Conservation (phyloP, 2,113 vertebrate species). For the Suncus etruscus region DNA sequence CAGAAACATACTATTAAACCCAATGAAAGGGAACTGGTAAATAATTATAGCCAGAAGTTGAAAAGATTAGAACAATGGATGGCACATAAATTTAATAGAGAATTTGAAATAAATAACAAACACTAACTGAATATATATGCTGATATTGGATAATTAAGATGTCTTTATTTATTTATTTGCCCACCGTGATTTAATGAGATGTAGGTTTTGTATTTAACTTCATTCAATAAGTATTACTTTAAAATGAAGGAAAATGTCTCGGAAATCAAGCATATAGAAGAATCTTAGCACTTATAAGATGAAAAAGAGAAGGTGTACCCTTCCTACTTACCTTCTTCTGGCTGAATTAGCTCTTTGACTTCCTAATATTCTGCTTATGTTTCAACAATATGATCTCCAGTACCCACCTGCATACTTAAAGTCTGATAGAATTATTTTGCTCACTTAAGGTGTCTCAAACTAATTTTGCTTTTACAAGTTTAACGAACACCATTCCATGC, state of each 20-base stretch:
- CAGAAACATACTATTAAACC: background rate
- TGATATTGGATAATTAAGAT: background rate
- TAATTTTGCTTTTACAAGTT: background rate
- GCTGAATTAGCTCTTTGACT: background rate
- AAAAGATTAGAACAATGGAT: background rate
- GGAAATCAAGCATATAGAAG: background rate
- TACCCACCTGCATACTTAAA: background rate
- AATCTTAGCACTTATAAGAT: background rate
- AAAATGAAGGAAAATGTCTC: conserved; percentile 8
- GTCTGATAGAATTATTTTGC: background rate
- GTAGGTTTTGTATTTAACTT: background rate
- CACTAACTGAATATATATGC: background rate
- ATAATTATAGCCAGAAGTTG: background rate
- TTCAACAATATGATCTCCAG: background rate
- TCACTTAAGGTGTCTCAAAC: background rate
- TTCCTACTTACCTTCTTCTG: background rate
- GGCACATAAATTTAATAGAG: background rate
- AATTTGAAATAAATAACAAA: background rate
- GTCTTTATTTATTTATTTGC: background rate
- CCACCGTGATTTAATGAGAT: background rate
- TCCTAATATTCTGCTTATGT: background rate
- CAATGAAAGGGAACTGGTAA: background rate
- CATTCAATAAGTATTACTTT: conserved; percentile 12
- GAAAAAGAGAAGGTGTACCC: background rate
- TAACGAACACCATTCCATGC: background rate